Conservation (phyloP, 2,797 vertebrate genomes). For the Hydrocynus forskahlii region DNA sequence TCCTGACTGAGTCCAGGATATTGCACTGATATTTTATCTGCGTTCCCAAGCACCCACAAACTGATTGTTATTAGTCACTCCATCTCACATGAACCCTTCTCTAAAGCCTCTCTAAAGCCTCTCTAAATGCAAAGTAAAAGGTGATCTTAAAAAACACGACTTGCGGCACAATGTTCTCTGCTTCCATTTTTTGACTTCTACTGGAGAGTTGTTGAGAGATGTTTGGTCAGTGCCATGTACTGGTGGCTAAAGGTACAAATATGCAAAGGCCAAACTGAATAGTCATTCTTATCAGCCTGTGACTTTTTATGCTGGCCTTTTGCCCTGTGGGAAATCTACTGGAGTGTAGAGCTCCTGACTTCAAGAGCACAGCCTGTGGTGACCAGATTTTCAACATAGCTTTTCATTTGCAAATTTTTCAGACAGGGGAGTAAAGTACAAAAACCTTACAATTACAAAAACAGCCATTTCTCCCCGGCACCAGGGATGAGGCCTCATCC, state of each 20-base stretch:
- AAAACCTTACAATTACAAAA: conserved; percentile 36
- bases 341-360: conserved; percentile 18
- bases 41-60: background rate
- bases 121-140: conserved; percentile 5
- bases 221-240: background rate
- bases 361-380: conserved; percentile 32
- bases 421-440: conserved; percentile 33
- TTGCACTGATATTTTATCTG: conserved; percentile 11
- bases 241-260: background rate
- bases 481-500: background rate
- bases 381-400: conserved; percentile 17
- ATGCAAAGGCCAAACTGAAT: background rate
- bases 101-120: background rate
- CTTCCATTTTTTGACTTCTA: background rate
- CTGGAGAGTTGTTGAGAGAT: background rate
- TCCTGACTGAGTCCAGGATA: conserved; percentile 3
- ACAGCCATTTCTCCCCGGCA: background rate
- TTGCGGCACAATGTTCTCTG: background rate
- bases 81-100: background rate
- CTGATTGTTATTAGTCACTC: conserved; percentile 15
- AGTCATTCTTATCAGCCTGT: background rate
- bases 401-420: conserved; percentile 44
- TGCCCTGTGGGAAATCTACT: conserved; percentile 18
- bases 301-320: conserved; percentile 6
- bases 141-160: background rate